Evolutionary conservation across 2,888 invertebrate species (phyloP).

Genomic region (Congeria kusceri): DNA sequence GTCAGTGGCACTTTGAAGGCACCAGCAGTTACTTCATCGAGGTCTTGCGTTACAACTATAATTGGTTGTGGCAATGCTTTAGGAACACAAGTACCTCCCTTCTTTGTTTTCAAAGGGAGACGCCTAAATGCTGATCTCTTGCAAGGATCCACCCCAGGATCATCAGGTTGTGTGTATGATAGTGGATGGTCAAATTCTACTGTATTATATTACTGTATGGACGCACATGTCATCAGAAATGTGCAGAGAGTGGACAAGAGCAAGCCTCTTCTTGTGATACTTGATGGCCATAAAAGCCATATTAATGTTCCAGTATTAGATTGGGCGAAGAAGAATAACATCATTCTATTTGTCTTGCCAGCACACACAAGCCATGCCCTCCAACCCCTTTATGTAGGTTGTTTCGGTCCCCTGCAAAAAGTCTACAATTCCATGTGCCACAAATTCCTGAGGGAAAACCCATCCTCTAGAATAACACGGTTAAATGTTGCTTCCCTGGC

Average conservation of each 20-base stretch:
- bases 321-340: conserved; percentile 7
- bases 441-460: no score
- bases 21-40: conserved; percentile 17
- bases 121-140: conserved; percentile 11
- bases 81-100: conserved; percentile 16
- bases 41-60: conserved; percentile 21
- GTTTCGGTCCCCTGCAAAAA: no score
- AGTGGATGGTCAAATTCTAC: conserved; percentile 21
- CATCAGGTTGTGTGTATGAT: no score
- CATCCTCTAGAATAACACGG: no score
- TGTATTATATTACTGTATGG: conserved; percentile 1
- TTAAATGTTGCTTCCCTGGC: no score
- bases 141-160: no score
- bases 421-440: no score
- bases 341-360: conserved; percentile 3
- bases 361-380: conserved; percentile 8
- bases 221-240: not conserved
- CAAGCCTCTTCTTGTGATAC: no score
- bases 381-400: no score
- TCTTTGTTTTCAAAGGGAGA: conserved; percentile 19
- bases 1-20: conserved; percentile 4
- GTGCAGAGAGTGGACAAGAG: not conserved
- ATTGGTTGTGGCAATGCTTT: conserved; percentile 26
- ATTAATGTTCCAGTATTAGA: no score
- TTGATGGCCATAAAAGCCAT: no score